phyloP scores from a whole-genome alignment of 1,140 invertebrate genomes.

The Heliconius himera region DNA sequence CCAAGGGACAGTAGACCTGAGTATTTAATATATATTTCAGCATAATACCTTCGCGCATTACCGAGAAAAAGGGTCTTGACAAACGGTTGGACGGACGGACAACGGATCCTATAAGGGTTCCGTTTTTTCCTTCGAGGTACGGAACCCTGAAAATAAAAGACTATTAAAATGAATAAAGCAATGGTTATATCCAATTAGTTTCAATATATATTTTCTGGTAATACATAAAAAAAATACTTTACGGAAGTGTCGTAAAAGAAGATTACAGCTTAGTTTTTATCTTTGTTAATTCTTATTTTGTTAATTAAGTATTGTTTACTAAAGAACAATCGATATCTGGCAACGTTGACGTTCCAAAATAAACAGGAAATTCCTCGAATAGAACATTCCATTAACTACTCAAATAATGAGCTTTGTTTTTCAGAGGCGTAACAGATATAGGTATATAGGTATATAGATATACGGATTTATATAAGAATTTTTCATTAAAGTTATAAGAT shows the following conservation, averaged over 20 bases:
- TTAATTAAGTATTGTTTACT: background rate
- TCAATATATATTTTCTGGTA: no score
- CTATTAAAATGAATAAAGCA: no score
- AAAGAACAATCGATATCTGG: background rate
- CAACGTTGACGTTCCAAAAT: constrained; percentile 7
- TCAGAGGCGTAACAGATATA: constrained; percentile 1
- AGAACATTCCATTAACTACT: constrained; percentile 22
- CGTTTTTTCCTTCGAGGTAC: no score
- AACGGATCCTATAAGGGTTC: no score
- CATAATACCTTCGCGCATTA: no score
- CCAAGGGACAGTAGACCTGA: no score
- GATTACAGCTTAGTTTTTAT: background rate
- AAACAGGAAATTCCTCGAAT: constrained; percentile 19
- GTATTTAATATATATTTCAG: no score
- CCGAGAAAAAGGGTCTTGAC: no score
- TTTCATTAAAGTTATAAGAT: background rate
- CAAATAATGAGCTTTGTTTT: constrained; percentile 21
- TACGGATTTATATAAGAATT: background rate
- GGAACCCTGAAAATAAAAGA: no score
- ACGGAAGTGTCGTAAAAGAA: background rate
- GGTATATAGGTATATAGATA: background rate
- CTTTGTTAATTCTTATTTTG: background rate
- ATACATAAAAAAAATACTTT: background rate
- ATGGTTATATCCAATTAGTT: no score
- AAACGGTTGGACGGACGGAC: no score